Conservation (phyloP, 2,113 vertebrate genomes). For the Plecotus auritus region DNA sequence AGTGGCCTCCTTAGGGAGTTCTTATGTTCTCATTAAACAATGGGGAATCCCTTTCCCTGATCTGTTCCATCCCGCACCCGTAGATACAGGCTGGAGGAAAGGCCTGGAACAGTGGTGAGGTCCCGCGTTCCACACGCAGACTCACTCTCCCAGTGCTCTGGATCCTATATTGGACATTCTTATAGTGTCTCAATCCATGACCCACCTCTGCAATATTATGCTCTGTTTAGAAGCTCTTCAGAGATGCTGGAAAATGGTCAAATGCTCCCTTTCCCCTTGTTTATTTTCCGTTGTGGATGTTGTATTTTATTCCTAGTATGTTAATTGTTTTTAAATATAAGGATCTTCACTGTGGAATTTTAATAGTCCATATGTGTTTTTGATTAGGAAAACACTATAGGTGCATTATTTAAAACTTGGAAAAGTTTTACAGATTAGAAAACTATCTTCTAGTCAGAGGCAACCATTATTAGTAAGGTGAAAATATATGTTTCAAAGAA, state of each 20-base stretch:
- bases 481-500: neutral
- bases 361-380: neutral
- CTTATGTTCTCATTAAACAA: neutral
- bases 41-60: neutral
- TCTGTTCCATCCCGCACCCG: neutral
- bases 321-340: neutral
- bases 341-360: neutral
- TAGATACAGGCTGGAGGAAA: neutral
- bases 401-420: neutral
- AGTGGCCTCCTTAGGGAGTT: neutral
- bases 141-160: neutral
- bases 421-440: constrained; percentile 1
- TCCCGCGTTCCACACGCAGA: neutral
- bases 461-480: neutral
- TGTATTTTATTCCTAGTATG: neutral
- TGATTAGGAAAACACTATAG: neutral
- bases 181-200: too few species aligned
- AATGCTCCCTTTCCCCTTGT: neutral
- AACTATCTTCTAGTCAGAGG: neutral
- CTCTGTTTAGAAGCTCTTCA: neutral
- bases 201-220: neutral
- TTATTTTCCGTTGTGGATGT: neutral
- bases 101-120: too few species aligned
- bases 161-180: neutral
- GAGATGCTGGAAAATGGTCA: neutral